Conservation (phyloP, 2,113 vertebrate species). For the Trematocara stigmaticum region DNA sequence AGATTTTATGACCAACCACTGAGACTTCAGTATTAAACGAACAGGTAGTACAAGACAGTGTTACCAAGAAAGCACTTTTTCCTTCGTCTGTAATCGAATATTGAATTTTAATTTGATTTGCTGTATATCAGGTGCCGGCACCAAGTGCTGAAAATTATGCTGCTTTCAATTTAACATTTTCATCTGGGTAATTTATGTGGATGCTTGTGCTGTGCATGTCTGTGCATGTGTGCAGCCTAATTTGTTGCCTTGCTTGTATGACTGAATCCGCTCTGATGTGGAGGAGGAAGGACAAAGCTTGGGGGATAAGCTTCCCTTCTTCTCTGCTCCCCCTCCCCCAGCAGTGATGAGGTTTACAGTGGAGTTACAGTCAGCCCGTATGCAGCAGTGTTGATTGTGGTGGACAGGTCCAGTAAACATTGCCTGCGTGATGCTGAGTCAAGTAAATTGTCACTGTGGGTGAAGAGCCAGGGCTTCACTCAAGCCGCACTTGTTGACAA, state of each 20-base stretch:
- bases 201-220: background rate
- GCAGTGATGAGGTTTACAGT: slow-evolving; percentile 23
- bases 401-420: slow-evolving; percentile 65
- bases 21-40: background rate
- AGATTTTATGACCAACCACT: background rate
- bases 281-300: slow-evolving; percentile 27
- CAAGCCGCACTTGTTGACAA: slow-evolving; percentile 63
- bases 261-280: background rate
- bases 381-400: slow-evolving; percentile 53
- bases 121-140: background rate
- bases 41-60: background rate
- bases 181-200: background rate
- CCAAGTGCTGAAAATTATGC: background rate
- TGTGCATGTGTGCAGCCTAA: background rate
- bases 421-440: slow-evolving; percentile 55
- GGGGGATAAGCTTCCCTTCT: background rate
- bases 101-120: background rate
- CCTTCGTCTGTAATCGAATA: background rate
- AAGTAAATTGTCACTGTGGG: slow-evolving; percentile 52
- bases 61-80: background rate
- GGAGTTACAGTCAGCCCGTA: slow-evolving; percentile 18
- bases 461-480: slow-evolving; percentile 47
- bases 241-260: background rate
- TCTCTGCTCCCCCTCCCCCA: background rate
- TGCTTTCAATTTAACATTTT: background rate